Evolutionary conservation across 2,113 vertebrate species (phyloP).

Genomic region (Bubo scandiacus): DNA sequence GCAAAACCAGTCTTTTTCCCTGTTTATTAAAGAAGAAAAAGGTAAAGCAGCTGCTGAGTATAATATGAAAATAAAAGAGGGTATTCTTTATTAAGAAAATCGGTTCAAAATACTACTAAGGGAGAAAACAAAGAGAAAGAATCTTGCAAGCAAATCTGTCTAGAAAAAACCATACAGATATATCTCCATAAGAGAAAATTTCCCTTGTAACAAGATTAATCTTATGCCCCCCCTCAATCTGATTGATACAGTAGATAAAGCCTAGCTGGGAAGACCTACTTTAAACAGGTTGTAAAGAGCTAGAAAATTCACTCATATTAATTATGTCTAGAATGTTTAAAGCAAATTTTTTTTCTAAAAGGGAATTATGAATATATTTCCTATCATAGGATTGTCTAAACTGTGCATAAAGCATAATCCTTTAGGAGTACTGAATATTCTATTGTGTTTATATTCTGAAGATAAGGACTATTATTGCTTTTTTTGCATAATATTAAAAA

Average conservation of each 20-base stretch:
- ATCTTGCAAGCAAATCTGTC: neutral
- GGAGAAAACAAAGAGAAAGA: neutral
- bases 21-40: too few relatives aligned
- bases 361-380: neutral
- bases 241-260: neutral
- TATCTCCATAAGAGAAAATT: neutral
- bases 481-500: neutral
- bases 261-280: neutral
- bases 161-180: neutral
- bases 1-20: neutral
- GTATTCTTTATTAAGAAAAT: neutral
- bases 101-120: neutral
- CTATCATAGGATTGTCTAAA: neutral
- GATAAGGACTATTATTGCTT: neutral
- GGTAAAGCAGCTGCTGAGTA: neutral
- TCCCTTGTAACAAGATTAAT: neutral
- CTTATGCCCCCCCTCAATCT: neutral
- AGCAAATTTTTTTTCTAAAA: neutral
- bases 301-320: neutral
- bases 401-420: neutral
- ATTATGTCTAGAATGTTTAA: neutral
- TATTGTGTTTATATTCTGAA: neutral
- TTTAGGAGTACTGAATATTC: neutral
- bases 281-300: neutral
- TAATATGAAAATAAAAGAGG: neutral